Conservation (phyloP, 1,140 invertebrate genomes). For the Papilio polytes region DNA sequence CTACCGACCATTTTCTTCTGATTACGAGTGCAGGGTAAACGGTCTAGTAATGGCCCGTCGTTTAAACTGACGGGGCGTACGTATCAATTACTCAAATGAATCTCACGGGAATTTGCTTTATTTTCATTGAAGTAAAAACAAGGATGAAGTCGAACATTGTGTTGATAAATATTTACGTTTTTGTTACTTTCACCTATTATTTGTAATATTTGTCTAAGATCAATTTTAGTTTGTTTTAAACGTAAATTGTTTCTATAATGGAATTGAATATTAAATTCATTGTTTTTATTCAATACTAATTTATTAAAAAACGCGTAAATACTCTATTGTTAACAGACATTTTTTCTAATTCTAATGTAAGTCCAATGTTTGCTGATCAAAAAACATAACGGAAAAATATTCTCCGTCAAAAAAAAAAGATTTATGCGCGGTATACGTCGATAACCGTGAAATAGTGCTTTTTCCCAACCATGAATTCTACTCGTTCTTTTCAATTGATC, state of each 20-base stretch:
- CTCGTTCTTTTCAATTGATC: slow-evolving; percentile 35
- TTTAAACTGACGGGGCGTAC: slow-evolving; percentile 58
- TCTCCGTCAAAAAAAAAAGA: not conserved
- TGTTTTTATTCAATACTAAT: too few relatives aligned
- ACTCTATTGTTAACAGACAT: too few relatives aligned
- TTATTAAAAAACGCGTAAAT: too few relatives aligned
- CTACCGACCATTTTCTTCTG: slow-evolving; percentile 45
- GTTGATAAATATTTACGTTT: not conserved
- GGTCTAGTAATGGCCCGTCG: slow-evolving; percentile 46
- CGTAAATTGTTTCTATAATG: not conserved
- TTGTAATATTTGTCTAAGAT: not conserved
- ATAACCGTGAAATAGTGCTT: slow-evolving; percentile 21
- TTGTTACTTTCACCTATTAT: not conserved
- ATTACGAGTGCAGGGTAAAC: slow-evolving; percentile 52
- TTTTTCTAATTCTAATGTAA: not conserved
- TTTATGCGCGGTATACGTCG: slow-evolving; percentile 9
- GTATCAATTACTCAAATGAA: slow-evolving; percentile 66
- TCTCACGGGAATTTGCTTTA: slow-evolving; percentile 50
- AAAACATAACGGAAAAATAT: not conserved
- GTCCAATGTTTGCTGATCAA: not conserved
- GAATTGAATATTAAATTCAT: not conserved
- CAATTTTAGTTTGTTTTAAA: too few relatives aligned
- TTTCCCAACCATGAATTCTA: slow-evolving; percentile 7
- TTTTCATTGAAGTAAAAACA: slow-evolving; percentile 35
- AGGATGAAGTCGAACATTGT: not conserved